phyloP scores from a whole-genome alignment of 2,113 vertebrate species.

The Pangasianodon gigas region DNA sequence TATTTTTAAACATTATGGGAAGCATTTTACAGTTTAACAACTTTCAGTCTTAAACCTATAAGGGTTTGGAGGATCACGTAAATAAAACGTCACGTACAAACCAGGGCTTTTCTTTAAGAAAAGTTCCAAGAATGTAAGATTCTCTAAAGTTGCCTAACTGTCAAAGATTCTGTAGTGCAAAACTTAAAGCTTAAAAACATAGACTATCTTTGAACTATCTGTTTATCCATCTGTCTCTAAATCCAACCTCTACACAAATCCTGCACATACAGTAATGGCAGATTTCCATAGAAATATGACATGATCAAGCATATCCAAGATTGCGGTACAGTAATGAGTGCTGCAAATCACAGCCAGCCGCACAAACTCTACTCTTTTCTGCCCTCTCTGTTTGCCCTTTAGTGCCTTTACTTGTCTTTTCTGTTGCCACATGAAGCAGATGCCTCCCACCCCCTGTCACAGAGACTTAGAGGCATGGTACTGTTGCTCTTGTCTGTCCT shows the following conservation, averaged over 20 bases:
- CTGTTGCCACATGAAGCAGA: constrained; percentile 39
- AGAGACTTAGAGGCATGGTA: constrained; percentile 40
- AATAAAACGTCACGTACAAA: not conserved
- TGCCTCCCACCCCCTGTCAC: constrained; percentile 41
- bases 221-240: constrained; percentile 1
- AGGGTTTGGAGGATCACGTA: not conserved
- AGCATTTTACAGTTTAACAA: not conserved
- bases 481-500: constrained; percentile 29
- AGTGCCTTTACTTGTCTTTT: constrained; percentile 37
- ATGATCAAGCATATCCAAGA: not conserved
- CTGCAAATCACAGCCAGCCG: constrained; percentile 1
- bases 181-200: not conserved
- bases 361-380: not conserved
- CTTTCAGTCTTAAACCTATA: not conserved
- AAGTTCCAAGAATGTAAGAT: not conserved
- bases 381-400: constrained; percentile 15
- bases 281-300: not conserved
- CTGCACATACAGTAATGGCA: not conserved
- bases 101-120: not conserved
- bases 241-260: not conserved
- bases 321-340: not conserved
- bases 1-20: not conserved
- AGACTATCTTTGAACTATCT: not conserved
- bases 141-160: not conserved
- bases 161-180: not conserved